Conservation (phyloP, 1,140 invertebrate genomes). For the Danaus plexippus region DNA sequence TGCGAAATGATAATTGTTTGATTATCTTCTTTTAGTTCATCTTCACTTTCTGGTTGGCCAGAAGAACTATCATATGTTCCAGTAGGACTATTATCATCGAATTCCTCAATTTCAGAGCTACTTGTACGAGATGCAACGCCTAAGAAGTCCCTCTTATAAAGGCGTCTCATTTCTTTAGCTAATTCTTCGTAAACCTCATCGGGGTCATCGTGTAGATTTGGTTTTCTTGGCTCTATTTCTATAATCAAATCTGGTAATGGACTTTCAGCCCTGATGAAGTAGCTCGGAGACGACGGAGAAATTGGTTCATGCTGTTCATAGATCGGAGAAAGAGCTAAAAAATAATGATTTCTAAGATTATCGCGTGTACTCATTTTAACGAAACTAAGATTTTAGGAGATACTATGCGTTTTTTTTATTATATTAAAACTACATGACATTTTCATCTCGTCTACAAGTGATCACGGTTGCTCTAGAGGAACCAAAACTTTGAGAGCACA, state of each 20-base stretch:
- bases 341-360: background rate
- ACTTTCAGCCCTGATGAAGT: slow-evolving; percentile 13
- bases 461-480: too few species aligned
- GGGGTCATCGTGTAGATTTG: slow-evolving; percentile 27
- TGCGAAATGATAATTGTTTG: too few species aligned
- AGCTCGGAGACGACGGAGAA: background rate
- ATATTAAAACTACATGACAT: too few species aligned
- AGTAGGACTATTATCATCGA: background rate
- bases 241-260: slow-evolving; percentile 37
- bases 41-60: too few species aligned
- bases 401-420: too few species aligned
- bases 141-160: slow-evolving; percentile 26
- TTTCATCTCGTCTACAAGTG: too few species aligned
- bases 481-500: too few species aligned
- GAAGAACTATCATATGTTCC: background rate
- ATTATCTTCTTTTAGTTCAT: too few species aligned
- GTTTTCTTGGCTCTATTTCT: slow-evolving; percentile 22
- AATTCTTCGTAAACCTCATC: slow-evolving; percentile 31
- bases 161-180: slow-evolving; percentile 23
- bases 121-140: background rate
- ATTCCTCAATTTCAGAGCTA: background rate
- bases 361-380: too few species aligned
- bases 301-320: slow-evolving; percentile 15
- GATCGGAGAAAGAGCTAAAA: slow-evolving; percentile 23
- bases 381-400: too few species aligned